Conservation (phyloP, 2,797 vertebrate species). For the Molossus alvarezi region DNA sequence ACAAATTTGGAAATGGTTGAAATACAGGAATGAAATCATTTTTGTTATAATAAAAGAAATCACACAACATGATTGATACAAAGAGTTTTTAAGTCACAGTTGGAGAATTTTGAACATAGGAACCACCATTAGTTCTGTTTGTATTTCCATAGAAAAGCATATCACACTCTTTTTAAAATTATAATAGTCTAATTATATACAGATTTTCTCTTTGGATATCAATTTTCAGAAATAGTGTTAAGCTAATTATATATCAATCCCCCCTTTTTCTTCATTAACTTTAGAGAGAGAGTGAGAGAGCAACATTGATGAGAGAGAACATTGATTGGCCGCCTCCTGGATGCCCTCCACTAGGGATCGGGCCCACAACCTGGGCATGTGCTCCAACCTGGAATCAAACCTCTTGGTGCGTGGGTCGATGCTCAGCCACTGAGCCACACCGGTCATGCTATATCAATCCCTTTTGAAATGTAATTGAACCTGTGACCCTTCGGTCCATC, state of each 20-base stretch:
- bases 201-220: not conserved
- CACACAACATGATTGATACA: not conserved
- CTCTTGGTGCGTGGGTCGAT: too few species aligned
- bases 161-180: not conserved
- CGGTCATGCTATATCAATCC: not conserved
- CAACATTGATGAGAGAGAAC: too few species aligned
- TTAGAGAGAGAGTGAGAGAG: too few species aligned
- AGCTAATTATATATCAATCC: not conserved
- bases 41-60: not conserved
- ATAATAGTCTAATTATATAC: not conserved
- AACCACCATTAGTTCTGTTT: not conserved
- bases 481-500: too few species aligned
- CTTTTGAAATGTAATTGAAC: not conserved
- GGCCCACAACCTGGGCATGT: too few species aligned
- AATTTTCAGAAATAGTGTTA: not conserved
- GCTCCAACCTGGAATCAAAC: too few species aligned
- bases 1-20: not conserved
- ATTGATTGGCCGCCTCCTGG: too few species aligned
- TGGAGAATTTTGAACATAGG: not conserved
- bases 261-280: not conserved
- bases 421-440: too few species aligned
- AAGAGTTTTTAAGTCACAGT: not conserved
- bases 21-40: not conserved
- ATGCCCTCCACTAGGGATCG: too few species aligned
- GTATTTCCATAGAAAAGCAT: constrained; percentile 17